Evolutionary conservation across 1,140 invertebrate genomes (phyloP).

Genomic region (Drosophila sucinea): DNA sequence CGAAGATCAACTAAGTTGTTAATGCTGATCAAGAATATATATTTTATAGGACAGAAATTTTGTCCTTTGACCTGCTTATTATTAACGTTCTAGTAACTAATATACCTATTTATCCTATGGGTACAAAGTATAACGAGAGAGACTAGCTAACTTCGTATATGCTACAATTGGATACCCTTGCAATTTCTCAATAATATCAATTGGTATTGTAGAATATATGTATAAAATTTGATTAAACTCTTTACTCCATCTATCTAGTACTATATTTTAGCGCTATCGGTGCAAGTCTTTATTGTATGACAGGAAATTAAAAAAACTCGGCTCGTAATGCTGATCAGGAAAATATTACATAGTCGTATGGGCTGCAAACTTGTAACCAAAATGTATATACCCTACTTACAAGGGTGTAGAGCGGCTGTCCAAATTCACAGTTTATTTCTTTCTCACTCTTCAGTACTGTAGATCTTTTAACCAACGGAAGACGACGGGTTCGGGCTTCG

Average conservation of each 20-base stretch:
- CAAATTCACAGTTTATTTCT: conserved; percentile 19
- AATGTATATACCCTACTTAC: background rate
- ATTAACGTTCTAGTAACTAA: background rate
- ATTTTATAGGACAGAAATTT: background rate
- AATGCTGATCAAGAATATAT: background rate
- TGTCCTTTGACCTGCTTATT: background rate
- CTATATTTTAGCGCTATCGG: too few species aligned
- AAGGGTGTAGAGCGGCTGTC: background rate
- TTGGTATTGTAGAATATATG: background rate
- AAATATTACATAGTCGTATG: background rate
- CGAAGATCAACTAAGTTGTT: too few species aligned
- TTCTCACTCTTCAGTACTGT: conserved; percentile 30
- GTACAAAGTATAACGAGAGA: background rate
- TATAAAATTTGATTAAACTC: background rate
- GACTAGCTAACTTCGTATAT: too few species aligned
- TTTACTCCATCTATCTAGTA: too few species aligned
- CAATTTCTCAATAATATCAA: background rate
- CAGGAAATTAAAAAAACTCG: too few species aligned
- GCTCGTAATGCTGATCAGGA: too few species aligned
- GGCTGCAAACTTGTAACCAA: background rate
- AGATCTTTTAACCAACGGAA: conserved; percentile 49
- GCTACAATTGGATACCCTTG: background rate
- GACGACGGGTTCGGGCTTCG: conserved; percentile 41
- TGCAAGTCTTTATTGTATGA: too few species aligned
- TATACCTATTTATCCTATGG: background rate